Conservation (phyloP, 2,113 vertebrate species). For the Colinus virginianus region DNA sequence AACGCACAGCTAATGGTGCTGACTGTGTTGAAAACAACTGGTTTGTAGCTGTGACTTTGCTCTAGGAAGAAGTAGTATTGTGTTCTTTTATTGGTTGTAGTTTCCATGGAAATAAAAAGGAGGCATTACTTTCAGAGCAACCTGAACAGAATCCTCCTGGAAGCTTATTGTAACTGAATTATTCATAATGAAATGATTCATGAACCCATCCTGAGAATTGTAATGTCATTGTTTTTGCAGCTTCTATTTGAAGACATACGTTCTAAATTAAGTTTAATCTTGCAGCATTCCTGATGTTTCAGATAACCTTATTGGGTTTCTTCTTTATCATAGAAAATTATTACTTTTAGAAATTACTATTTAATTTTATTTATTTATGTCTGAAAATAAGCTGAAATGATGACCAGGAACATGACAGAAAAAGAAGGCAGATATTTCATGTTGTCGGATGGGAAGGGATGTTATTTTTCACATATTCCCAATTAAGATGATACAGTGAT, state of each 20-base stretch:
- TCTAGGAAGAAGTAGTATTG: neutral
- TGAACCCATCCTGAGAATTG: neutral
- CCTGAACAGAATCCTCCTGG: neutral
- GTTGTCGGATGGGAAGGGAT: neutral
- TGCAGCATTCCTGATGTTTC: neutral
- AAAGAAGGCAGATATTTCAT: constrained; percentile 12
- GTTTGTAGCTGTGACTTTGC: neutral
- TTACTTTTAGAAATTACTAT: neutral
- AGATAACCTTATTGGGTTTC: neutral
- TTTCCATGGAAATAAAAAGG: neutral
- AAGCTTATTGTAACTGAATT: neutral
- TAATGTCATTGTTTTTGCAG: neutral
- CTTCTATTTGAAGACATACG: neutral
- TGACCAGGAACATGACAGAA: neutral
- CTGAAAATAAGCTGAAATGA: neutral
- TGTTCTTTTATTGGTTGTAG: neutral
- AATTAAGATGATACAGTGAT: constrained; percentile 9
- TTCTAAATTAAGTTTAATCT: neutral
- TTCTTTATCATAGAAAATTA: neutral
- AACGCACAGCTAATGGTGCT: neutral
- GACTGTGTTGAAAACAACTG: neutral
- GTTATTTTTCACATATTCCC: neutral
- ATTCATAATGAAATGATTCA: neutral
- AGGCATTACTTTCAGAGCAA: neutral
- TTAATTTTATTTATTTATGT: neutral